These are phyloP conservation scores for Penaeus monodon DNA, from an alignment of 2,888 invertebrate genomes.

Conservation along the genomic window DNA sequence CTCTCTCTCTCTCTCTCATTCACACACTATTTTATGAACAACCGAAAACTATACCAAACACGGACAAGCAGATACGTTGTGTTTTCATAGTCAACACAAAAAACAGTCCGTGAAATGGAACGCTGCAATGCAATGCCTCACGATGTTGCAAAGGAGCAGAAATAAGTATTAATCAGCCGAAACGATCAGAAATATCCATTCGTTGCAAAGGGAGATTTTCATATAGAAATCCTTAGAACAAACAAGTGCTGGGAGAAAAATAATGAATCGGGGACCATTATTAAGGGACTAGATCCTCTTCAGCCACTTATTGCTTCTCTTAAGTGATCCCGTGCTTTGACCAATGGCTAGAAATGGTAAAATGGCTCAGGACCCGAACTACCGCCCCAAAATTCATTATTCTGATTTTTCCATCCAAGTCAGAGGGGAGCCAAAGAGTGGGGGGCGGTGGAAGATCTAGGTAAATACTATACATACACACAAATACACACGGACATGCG, in stretches of 20 bases:
- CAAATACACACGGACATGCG: neutral
- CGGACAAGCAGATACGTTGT: too few species aligned
- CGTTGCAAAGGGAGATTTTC: too few species aligned
- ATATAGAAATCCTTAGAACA: neutral
- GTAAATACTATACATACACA: constrained; percentile 7
- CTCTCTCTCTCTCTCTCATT: constrained; percentile 13
- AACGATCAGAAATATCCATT: too few species aligned
- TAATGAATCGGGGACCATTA: constrained; percentile 23
- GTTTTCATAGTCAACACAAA: too few species aligned
- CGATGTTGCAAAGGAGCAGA: too few species aligned
- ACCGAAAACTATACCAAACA: too few species aligned
- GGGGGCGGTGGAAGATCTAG: neutral
- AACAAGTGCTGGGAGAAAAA: constrained; percentile 38
- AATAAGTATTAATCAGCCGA: too few species aligned
- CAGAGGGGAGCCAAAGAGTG: too few species aligned
- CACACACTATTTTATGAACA: neutral
- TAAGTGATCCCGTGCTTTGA: constrained; percentile 38
- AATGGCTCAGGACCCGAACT: neutral
- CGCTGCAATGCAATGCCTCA: too few species aligned
- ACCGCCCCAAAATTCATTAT: too few species aligned
- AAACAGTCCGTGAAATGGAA: too few species aligned
- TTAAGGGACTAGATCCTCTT: constrained; percentile 42
- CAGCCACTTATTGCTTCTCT: constrained; percentile 23
- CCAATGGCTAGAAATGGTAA: constrained; percentile 44
- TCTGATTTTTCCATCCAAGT: too few species aligned